Evolutionary conservation across 2,888 invertebrate species (phyloP).

Genomic region (Bellardia pandia): DNA sequence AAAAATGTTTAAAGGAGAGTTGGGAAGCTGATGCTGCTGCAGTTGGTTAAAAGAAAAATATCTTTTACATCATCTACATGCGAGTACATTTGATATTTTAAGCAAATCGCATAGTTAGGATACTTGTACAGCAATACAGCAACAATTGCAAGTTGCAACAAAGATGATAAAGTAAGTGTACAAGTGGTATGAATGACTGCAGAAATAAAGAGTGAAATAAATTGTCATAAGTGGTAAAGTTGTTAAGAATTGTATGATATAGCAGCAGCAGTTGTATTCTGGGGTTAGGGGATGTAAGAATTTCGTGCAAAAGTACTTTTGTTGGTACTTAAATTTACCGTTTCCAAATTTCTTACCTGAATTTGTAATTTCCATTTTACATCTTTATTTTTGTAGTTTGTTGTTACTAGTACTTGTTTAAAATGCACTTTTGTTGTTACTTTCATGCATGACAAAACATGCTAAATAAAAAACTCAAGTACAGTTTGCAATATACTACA

Average conservation of each 20-base stretch:
- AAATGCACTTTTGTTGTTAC: slow-evolving; percentile 46
- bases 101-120: slow-evolving; percentile 35
- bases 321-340: background rate
- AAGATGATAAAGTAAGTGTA: slow-evolving; percentile 56
- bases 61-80: slow-evolving; percentile 5
- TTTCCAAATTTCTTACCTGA: no score
- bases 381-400: background rate
- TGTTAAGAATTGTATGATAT: background rate
- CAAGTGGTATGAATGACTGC: slow-evolving; percentile 37
- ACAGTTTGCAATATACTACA: background rate
- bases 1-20: slow-evolving; percentile 12
- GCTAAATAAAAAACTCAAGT: background rate
- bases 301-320: background rate
- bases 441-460: slow-evolving; percentile 38
- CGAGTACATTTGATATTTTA: slow-evolving; percentile 37
- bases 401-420: slow-evolving; percentile 5
- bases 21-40: background rate
- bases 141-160: slow-evolving; percentile 34
- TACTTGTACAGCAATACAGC: background rate
- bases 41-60: slow-evolving; percentile 12
- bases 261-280: background rate
- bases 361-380: background rate
- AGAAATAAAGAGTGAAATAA: slow-evolving; percentile 59
- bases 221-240: slow-evolving; percentile 59
- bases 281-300: no score